Base-by-base conservation (phyloP, 2,113 vertebrate species). In the Todiramphus chloris region DNA sequence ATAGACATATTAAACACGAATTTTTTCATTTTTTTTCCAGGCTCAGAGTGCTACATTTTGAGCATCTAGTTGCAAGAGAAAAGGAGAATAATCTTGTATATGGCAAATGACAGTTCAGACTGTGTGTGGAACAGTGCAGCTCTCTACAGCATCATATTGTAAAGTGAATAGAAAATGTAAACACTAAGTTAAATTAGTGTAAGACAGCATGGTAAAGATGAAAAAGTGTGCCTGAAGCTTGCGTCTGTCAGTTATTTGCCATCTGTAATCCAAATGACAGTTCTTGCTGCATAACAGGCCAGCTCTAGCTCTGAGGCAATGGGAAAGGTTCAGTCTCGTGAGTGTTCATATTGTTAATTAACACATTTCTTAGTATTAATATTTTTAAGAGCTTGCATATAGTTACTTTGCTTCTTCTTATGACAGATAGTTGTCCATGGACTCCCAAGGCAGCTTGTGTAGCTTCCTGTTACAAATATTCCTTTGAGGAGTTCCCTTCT, bases 181-280 rank as follows among this genome's bases (percentile, higher is more conserved):
- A 93, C 91, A 84, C n/a, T 66, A 4, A 60, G 53, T 92, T 91
- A 93, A 94, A 96, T 96, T 93, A 95, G 64, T 73, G 77, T 75
- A 82, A 86, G 67, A 89, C 62, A 66, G 16, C 64, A 72, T 83
- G 44, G 28, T 66, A 80, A 92, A 94, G 78, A 87, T 64, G 69
- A 95, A 87, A 73, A 92, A 66, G 13, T 33, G 81, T 73, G 94
- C 87, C 97, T 77, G 80, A 75, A 92, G 93, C 87, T 56, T 94
- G 44, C 56, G 89, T 94, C 86, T 96, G 88, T 94, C 72, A 89
- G 48, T 96, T 92, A 79, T 69, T 96, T 95, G 55, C 72, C n/a
- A 60, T 93, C 23, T 90, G n/a, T 94, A 90, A 87, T 58, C 59
- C 63, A 80, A 67, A 30, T 1, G 51, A 89, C 72, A 63, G 58